Evolutionary conservation across 1,140 invertebrate genomes (phyloP).

Genomic region (Drosophila suzukii): DNA sequence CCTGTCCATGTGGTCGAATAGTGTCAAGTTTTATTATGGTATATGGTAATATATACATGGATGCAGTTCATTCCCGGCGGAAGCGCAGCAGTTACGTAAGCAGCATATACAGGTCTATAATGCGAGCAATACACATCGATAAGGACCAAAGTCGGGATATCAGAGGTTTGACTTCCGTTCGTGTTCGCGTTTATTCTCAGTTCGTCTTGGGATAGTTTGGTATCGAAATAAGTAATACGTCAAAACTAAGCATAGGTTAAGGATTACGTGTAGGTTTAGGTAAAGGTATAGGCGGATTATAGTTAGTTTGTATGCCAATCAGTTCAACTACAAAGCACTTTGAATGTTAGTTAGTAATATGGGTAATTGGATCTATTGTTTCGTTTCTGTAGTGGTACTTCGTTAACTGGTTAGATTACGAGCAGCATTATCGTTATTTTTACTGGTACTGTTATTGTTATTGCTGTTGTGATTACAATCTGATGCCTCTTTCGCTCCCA

Average conservation of each 20-base stretch:
- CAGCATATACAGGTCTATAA: slow-evolving; percentile 26
- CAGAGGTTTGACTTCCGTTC: not conserved
- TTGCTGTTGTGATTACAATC: slow-evolving; percentile 75
- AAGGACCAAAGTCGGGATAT: slow-evolving; percentile 5
- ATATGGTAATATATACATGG: slow-evolving; percentile 29
- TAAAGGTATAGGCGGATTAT: slow-evolving; percentile 22
- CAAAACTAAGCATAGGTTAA: slow-evolving; percentile 12
- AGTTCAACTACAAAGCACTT: slow-evolving; percentile 72
- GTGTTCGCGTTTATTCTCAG: not conserved
- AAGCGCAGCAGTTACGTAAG: slow-evolving; percentile 38
- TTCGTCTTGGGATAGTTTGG: not conserved
- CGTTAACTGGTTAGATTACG: slow-evolving; percentile 43
- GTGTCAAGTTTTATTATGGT: slow-evolving; percentile 5
- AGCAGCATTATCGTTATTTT: slow-evolving; percentile 43
- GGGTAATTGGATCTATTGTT: slow-evolving; percentile 47
- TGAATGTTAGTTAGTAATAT: slow-evolving; percentile 50
- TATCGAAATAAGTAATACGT: slow-evolving; percentile 7
- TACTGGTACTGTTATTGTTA: slow-evolving; percentile 45
- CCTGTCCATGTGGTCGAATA: slow-evolving; percentile 6
- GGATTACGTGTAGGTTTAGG: slow-evolving; percentile 3
- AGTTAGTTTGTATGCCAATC: slow-evolving; percentile 65
- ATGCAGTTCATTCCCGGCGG: slow-evolving; percentile 22
- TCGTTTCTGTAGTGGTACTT: slow-evolving; percentile 31
- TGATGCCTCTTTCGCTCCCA: slow-evolving; percentile 84
- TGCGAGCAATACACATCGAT: slow-evolving; percentile 14